These are phyloP conservation scores for Planococcus citri DNA, from an alignment of 1,140 invertebrate genomes.

Conservation along the genomic window DNA sequence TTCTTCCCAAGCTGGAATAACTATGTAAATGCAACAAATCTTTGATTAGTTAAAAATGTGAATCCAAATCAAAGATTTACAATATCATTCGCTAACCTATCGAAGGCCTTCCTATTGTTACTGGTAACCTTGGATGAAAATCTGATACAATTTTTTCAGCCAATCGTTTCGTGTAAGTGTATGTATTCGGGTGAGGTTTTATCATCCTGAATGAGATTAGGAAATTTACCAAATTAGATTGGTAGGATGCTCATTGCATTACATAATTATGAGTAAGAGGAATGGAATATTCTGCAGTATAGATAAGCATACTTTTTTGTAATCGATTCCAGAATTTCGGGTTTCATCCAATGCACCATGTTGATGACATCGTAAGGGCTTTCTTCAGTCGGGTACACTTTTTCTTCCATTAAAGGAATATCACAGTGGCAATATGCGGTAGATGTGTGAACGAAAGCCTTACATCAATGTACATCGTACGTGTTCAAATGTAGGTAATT, in stretches of 20 bases:
- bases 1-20: slow-evolving; percentile 53
- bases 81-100: slow-evolving; percentile 49
- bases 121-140: slow-evolving; percentile 54
- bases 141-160: slow-evolving; percentile 63
- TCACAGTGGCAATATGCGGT: slow-evolving; percentile 60
- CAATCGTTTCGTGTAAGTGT: slow-evolving; percentile 71
- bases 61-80: neutral
- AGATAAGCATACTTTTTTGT: slow-evolving; percentile 37
- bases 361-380: slow-evolving; percentile 76
- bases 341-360: slow-evolving; percentile 50
- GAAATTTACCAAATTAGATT: neutral
- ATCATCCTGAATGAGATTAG: slow-evolving; percentile 37
- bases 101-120: slow-evolving; percentile 77
- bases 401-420: slow-evolving; percentile 56
- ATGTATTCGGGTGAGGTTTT: slow-evolving; percentile 65
- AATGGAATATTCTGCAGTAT: too few species aligned
- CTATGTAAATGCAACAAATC: slow-evolving; percentile 8
- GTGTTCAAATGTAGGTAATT: neutral
- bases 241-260: neutral
- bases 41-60: neutral
- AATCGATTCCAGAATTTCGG: slow-evolving; percentile 50
- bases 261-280: too few species aligned
- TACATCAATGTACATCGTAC: neutral
- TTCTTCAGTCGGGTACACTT: slow-evolving; percentile 66
- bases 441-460: slow-evolving; percentile 51